Base-by-base conservation (phyloP, 2,113 vertebrate species). In the Toxotes chatareus region DNA sequence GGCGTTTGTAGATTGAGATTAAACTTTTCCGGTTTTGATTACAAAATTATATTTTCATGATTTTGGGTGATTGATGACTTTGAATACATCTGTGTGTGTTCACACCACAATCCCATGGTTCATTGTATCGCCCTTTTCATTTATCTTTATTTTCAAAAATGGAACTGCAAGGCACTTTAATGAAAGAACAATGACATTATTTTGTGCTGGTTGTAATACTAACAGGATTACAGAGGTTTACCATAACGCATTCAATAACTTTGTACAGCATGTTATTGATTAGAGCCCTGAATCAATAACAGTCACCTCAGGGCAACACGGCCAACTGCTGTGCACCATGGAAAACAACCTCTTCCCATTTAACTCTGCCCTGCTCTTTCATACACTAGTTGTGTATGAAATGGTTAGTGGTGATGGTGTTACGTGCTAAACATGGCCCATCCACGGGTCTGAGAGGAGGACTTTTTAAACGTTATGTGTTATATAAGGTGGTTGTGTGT, bases 231-330 rank as follows among this genome's bases (percentile, higher is more conserved):
- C 49, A 63, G 34, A 38, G 59, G n/a, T 14, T 70, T 77, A 75
- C 60, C 64, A 57, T 64, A 42, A 68, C 19, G 10, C 67, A 57
- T 44, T 79, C 53, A 32, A 73, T 84, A 79, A 64, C 63, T 74
- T 56, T 73, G 68, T 59, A 55, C 65, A 49, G 51, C 21, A 32
- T 40, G 16, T 44, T 63, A 92, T 91, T 4, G 89, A 93, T 76
- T 12, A 1, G 17, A 70, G 51, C 64, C 73, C 56, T 16, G 36
- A 36, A 19, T 87, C 85, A 36, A 88, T 90, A 47, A 10, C 8
- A 27, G 44, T 42, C 36, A 7, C 85, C 36, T 55, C 56, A 7
- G 76, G 85, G 84, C 55, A 57, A 44, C 75, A 49, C 23, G 61
- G 32, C 40, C 21, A 7, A 47, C 17, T 6, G 10, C 6, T 57